Percentiles rank a stretch among this genome's conserved stretches.
Evolutionary conservation across 1,140 invertebrate species (phyloP).

Genomic region (Globodera rostochiensis): DNA sequence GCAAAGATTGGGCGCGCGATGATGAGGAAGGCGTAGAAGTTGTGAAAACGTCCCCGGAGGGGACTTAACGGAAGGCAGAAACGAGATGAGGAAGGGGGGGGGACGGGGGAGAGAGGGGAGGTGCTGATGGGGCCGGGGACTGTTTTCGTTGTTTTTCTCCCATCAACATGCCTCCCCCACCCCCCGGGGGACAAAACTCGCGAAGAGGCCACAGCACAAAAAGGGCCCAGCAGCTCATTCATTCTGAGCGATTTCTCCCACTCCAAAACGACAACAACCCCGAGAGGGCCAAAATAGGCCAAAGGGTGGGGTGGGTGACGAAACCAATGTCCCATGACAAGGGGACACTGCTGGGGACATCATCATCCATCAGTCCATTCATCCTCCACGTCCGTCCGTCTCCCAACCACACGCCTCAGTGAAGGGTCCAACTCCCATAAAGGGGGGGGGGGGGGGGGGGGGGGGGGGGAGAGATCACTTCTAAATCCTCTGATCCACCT

Average conservation of each 20-base stretch:
- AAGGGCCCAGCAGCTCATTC: not conserved
- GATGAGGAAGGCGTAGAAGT: not conserved
- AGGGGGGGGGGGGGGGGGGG: no score
- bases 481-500: not conserved
- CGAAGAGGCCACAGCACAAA: no score
- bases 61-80: not conserved
- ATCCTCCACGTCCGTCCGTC: not conserved
- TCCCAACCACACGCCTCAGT: no score
- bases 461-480: not conserved
- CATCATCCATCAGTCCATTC: not conserved
- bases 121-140: not conserved
- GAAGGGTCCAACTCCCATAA: no score
- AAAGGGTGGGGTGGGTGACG: not conserved
- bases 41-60: not conserved
- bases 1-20: not conserved
- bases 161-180: not conserved
- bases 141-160: not conserved
- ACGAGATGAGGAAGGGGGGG: not conserved
- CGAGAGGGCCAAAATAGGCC: not conserved
- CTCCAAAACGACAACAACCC: not conserved
- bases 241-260: not conserved
- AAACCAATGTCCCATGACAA: not conserved
- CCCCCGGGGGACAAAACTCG: no score
- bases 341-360: no score
- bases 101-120: no score